Evolutionary conservation across 2,113 vertebrate species (phyloP), one percentile per base, ranked within the genome.

Genomic region (Dolichotis patagonum): DNA sequence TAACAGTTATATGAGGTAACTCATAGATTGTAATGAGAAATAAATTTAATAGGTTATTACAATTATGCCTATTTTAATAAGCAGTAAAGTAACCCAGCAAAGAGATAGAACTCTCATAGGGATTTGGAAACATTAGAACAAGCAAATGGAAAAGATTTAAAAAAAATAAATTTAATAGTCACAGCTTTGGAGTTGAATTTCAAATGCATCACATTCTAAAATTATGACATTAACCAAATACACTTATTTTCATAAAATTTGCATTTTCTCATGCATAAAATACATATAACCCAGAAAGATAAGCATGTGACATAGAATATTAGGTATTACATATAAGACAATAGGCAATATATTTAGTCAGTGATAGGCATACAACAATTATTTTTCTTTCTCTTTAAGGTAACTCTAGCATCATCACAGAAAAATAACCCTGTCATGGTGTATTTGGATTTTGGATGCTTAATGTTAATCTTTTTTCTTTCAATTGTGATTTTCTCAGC

Each of bases 401-500:
- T 17, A 91, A 22, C 38, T 19, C 56, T 16, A 90, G 38, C 67
- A 16, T 54, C 8, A 62, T 32, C 8, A 5, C 35, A 71, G 16
- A 87, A 60, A 95, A 91, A n/a, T 35, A 95, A 67, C 60, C 0
- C 35, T 77, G 69, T 73, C 11, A 3, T 52, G 43, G 20, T 62
- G 17, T 54, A 67, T 80, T 84, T 82, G 52, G 7, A 62, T 19
- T 91, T 96, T 62, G 26, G 35, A 93, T 62, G 16, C 32, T 38
- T 67, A 20, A 56, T 73, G 20, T 77, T 85, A 86, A 83, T 82
- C 88, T 93, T 80, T 84, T 90, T 91, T 73, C 91, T 85, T 91
- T 71, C 84, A 94, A 69, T 30, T 94, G 83, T 93, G 75, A 94
- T 78, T 96, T 91, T 96, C 67, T 95, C 83, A 93, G 56, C 93